Evolutionary conservation across 1,140 invertebrate species (phyloP).

Genomic region (Zaprionus davidi): DNA sequence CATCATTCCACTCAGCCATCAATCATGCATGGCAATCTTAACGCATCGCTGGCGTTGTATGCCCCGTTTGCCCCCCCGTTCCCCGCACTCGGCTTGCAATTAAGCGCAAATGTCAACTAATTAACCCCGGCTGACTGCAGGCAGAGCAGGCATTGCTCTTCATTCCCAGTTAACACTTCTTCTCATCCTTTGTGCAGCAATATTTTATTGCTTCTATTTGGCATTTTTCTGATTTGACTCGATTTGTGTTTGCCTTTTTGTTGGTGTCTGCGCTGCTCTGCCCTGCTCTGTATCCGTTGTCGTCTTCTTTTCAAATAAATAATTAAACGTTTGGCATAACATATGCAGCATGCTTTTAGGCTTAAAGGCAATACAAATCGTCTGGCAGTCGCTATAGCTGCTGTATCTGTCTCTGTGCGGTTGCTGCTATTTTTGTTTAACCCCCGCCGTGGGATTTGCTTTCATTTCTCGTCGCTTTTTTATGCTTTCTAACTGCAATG

Average conservation of each 20-base stretch:
- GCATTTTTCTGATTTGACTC: conserved; percentile 34
- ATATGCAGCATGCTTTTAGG: conserved; percentile 82
- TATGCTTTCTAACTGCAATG: conserved; percentile 57
- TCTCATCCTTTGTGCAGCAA: conserved; percentile 16
- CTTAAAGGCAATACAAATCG: conserved; percentile 62
- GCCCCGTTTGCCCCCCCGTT: background rate
- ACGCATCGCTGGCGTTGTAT: conserved; percentile 64
- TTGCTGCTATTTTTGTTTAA: conserved; percentile 34
- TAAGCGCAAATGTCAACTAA: conserved; percentile 84
- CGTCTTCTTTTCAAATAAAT: conserved; percentile 78
- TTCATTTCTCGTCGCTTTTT: conserved; percentile 21
- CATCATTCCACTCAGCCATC: conserved; percentile 49
- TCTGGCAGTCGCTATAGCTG: conserved; percentile 39
- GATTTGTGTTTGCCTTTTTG: conserved; percentile 35
- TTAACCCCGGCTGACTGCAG: conserved; percentile 62
- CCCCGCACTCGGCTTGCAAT: conserved; percentile 58
- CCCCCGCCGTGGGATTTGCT: conserved; percentile 25
- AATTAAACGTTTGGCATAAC: conserved; percentile 83
- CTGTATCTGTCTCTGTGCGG: conserved; percentile 34
- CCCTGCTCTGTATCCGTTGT: conserved; percentile 6
- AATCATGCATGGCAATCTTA: conserved; percentile 67
- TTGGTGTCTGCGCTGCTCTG: background rate
- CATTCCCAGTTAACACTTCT: background rate
- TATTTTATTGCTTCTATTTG: conserved; percentile 26
- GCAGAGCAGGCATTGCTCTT: background rate